Conservation (phyloP, 2,113 vertebrate genomes). For the Cynopterus brachyotis region DNA sequence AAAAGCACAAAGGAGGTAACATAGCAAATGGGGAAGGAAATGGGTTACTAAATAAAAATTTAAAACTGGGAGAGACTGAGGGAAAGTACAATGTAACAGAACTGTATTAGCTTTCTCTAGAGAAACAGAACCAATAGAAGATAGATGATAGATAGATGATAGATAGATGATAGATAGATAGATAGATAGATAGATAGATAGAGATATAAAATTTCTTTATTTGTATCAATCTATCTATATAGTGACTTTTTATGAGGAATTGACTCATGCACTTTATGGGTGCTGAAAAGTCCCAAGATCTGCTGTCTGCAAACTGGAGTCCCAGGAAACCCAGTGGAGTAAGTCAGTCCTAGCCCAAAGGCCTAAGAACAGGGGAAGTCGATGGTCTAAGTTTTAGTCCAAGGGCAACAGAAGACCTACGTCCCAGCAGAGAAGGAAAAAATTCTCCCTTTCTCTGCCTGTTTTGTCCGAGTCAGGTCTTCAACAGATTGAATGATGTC, state of each 20-base stretch:
- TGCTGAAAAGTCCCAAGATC: neutral
- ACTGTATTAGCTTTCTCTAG: neutral
- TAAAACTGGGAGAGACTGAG: neutral
- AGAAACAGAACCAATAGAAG: neutral
- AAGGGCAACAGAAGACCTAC: neutral
- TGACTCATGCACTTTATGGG: neutral
- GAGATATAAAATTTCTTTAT: neutral
- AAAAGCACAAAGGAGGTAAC: neutral
- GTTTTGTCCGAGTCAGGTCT: neutral
- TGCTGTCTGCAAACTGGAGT: neutral
- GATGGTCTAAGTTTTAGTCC: neutral
- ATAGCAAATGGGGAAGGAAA: neutral
- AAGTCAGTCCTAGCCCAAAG: neutral
- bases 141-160: neutral
- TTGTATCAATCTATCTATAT: neutral
- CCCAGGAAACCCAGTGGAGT: neutral
- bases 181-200: neutral
- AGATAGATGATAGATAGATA: neutral
- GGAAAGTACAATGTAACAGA: neutral
- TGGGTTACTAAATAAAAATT: neutral
- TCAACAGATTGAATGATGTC: neutral
- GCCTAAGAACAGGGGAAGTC: neutral
- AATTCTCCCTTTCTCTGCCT: neutral
- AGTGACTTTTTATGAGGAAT: neutral
- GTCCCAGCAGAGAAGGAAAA: neutral